phyloP scores from a whole-genome alignment of 1,140 invertebrate genomes.

The Chymomyza costata region DNA sequence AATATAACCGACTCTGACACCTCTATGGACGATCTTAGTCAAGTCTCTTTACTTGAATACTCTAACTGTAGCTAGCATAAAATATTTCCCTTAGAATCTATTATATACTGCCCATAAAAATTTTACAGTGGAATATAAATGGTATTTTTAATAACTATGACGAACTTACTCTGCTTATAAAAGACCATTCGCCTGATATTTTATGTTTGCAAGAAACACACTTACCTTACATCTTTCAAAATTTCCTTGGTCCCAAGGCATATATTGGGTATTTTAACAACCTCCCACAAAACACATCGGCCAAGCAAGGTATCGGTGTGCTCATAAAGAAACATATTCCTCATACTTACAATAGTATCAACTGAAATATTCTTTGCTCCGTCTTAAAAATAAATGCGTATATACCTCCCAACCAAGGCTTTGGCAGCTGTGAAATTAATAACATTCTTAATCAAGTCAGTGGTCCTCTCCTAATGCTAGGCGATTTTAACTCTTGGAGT shows the following conservation, averaged over 20 bases:
- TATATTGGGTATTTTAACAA: constrained; percentile 8
- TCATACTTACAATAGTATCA: background rate
- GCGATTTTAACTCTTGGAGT: constrained; percentile 20
- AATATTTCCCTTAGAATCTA: too few species aligned
- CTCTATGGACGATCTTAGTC: too few species aligned
- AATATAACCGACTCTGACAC: too few species aligned
- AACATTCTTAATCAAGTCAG: constrained; percentile 7
- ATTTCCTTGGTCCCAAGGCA: constrained; percentile 1
- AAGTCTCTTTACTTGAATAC: too few species aligned
- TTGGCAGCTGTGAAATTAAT: constrained; percentile 1
- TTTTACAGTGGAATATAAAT: background rate
- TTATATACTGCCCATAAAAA: too few species aligned
- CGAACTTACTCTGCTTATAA: constrained; percentile 15
- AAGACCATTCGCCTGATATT: constrained; percentile 5
- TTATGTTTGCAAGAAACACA: constrained; percentile 18
- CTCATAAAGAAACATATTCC: constrained; percentile 10
- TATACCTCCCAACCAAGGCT: constrained; percentile 9
- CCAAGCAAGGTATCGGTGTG: constrained; percentile 15
- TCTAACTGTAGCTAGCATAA: too few species aligned
- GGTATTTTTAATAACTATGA: constrained; percentile 7
- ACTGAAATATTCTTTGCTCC: constrained; percentile 1
- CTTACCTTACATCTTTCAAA: background rate
- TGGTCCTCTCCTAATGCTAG: constrained; percentile 12
- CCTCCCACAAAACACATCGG: constrained; percentile 7
- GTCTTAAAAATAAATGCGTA: constrained; percentile 5